Percentiles rank a stretch among this genome's conserved stretches.
phyloP scores from a whole-genome alignment of 2,888 invertebrate genomes.

The Macrophya alboannulata region DNA sequence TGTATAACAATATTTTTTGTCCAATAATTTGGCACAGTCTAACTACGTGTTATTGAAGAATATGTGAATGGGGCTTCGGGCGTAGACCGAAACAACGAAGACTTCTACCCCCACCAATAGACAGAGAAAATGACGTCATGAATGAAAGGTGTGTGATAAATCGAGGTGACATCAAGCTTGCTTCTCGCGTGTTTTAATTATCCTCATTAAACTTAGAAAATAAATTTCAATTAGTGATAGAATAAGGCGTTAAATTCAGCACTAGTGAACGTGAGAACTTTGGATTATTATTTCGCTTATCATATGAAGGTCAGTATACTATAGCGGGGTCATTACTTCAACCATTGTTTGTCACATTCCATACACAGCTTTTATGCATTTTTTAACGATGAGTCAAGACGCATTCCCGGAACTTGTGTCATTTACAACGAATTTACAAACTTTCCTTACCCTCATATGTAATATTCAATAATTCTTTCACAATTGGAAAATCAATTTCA shows the following conservation, averaged over 20 bases:
- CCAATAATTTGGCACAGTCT: background rate
- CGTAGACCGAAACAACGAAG: conserved; percentile 62
- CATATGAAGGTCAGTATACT: conserved; percentile 51
- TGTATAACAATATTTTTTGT: background rate
- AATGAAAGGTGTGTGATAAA: conserved; percentile 67
- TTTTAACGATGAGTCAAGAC: conserved; percentile 48
- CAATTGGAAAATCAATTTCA: conserved; percentile 38
- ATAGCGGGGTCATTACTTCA: background rate
- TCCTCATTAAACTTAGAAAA: conserved; percentile 8
- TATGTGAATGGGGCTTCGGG: conserved; percentile 60
- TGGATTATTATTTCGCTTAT: background rate
- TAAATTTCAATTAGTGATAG: background rate
- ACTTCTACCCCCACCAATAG: conserved; percentile 42
- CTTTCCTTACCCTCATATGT: background rate
- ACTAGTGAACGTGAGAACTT: conserved; percentile 22
- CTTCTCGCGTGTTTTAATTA: conserved; percentile 6
- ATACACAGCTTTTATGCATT: conserved; percentile 15
- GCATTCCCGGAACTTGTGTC: conserved; percentile 42
- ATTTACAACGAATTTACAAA: background rate
- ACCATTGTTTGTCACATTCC: conserved; percentile 47
- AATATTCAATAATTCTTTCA: background rate
- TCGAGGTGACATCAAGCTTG: conserved; percentile 50
- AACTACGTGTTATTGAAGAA: background rate
- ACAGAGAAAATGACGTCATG: conserved; percentile 73
- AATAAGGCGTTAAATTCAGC: background rate